Conservation (phyloP, 2,888 invertebrate genomes). For the Strigamia transsilvanica region DNA sequence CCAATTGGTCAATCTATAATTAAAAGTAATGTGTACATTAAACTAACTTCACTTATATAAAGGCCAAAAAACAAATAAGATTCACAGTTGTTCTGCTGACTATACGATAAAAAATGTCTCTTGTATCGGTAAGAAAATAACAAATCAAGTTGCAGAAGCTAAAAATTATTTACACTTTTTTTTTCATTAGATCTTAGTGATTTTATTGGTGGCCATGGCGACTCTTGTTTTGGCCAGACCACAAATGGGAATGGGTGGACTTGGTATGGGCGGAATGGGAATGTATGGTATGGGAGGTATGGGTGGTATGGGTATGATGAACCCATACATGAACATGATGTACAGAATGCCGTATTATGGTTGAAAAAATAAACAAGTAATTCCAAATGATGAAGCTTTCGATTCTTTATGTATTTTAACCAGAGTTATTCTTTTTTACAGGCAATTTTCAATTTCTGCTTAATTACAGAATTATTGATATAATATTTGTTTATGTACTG, state of each 20-base stretch:
- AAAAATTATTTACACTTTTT: background rate
- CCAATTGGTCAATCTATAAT: background rate
- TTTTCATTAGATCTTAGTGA: background rate
- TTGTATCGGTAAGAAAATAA: conserved; percentile 4
- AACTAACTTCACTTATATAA: conserved; percentile 7
- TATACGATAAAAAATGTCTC: conserved; percentile 18
- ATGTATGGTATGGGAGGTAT: background rate
- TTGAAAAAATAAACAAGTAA: background rate
- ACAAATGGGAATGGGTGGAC: conserved; percentile 33
- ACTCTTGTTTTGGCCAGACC: background rate
- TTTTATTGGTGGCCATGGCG: background rate
- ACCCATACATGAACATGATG: conserved; percentile 18
- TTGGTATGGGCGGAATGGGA: conserved; percentile 24
- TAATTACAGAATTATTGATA: background rate
- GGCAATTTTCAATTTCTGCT: background rate
- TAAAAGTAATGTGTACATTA: background rate
- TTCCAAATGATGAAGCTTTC: background rate
- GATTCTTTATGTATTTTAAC: background rate
- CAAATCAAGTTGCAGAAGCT: background rate
- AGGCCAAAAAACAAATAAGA: background rate
- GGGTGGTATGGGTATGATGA: background rate
- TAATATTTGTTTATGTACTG: background rate
- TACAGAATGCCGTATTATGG: background rate
- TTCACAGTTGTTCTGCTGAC: background rate
- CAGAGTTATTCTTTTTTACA: background rate